Evolutionary conservation across 2,113 vertebrate species (phyloP).

Genomic region (Odocoileus virginianus): DNA sequence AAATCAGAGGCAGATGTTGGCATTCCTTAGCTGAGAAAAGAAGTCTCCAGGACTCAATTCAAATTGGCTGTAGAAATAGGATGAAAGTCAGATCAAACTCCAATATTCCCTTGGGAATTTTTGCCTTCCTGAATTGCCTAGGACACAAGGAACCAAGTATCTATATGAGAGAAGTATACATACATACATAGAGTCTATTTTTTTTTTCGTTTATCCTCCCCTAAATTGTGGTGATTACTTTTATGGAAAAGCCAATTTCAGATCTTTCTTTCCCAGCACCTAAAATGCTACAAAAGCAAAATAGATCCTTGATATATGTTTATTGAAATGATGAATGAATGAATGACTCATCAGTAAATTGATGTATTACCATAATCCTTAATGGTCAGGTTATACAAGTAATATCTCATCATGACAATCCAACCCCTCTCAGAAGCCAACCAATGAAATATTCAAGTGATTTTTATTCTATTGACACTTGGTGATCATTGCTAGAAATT

Average conservation of each 20-base stretch:
- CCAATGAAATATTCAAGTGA: constrained; percentile 44
- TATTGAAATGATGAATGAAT: neutral
- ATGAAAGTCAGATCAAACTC: neutral
- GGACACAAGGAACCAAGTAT: neutral
- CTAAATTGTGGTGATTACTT: neutral
- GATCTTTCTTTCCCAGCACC: neutral
- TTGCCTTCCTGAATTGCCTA: neutral
- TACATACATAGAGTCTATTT: neutral
- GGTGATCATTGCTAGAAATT: constrained; percentile 34
- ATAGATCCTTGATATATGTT: constrained; percentile 9
- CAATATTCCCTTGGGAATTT: neutral
- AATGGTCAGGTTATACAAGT: neutral
- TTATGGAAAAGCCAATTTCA: neutral
- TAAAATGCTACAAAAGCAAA: neutral
- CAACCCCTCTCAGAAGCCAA: neutral
- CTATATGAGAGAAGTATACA: neutral
- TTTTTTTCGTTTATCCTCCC: neutral
- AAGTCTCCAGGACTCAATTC: neutral
- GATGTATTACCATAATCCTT: neutral
- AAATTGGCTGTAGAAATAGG: neutral
- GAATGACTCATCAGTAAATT: neutral
- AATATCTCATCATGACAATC: neutral
- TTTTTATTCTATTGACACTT: constrained; percentile 44
- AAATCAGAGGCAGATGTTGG: neutral
- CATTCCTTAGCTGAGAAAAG: neutral